These are phyloP conservation scores for Syngnathus typhle DNA, from an alignment of 2,113 vertebrate species.

Conservation along the genomic window DNA sequence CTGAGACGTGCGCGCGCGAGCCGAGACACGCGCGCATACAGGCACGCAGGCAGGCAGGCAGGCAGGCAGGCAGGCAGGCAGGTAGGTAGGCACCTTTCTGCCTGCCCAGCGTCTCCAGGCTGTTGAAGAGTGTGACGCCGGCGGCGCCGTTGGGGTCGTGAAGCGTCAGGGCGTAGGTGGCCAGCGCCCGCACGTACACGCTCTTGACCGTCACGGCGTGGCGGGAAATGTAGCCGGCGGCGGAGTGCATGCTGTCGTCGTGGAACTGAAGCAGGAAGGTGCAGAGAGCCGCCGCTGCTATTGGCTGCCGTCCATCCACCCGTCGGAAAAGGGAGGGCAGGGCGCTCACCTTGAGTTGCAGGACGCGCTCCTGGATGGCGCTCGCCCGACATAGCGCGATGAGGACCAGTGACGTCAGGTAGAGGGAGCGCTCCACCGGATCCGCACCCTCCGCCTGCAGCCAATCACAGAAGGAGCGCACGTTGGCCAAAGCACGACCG, in stretches of 20 bases:
- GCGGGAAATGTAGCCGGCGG: conserved; percentile 70
- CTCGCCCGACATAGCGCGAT: conserved; percentile 76
- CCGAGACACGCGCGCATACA: conserved; percentile 8
- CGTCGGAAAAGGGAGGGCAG: neutral
- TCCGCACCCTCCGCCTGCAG: conserved; percentile 54
- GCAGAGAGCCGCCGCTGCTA: neutral
- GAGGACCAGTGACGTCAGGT: conserved; percentile 81
- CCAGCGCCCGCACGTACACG: conserved; percentile 78
- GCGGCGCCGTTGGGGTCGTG: conserved; percentile 42
- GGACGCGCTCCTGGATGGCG: conserved; percentile 55
- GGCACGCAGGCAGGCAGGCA: neutral
- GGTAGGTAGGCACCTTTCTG: conserved; percentile 55
- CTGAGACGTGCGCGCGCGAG: neutral
- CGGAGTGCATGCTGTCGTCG: conserved; percentile 60
- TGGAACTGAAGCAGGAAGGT: conserved; percentile 66
- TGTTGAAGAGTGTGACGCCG: conserved; percentile 15
- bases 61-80: neutral
- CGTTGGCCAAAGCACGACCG: neutral
- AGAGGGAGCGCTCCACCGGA: conserved; percentile 69
- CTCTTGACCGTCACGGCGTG: conserved; percentile 65
- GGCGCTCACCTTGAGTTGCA: conserved; percentile 64
- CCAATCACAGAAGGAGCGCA: conserved; percentile 14
- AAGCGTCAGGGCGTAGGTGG: conserved; percentile 77
- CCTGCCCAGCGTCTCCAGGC: conserved; percentile 69
- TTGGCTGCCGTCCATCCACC: neutral